Base-by-base conservation (phyloP, 2,113 vertebrate genomes). In the Ancistrus triradiatus region DNA sequence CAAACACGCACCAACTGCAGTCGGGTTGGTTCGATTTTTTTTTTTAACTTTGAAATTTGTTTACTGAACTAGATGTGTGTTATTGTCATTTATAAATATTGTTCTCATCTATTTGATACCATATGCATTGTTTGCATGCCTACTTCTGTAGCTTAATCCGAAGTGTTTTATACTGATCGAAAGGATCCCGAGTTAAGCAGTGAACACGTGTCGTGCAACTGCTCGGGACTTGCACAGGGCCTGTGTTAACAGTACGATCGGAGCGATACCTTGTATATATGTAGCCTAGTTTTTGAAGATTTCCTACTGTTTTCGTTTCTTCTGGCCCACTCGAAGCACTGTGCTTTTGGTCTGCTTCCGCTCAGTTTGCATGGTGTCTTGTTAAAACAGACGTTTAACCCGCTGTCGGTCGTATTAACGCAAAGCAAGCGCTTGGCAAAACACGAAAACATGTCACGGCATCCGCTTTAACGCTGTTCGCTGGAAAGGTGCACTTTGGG, bases 31-130 rank as follows among this genome's bases (percentile, higher is more conserved):
- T 33, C 13, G 13, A 10, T 25, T 9, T 6, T 51, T 44, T 50
- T 44, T 47, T 28, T 24, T 38, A n/a, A 24, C 25, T 48, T 44
- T 46, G 35, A 61, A 70, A 74, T 78, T 75, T 74, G 76, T 84
- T 82, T 80, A 79, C 61, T 74, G 63, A 75, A 74, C 56, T 83
- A 74, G 79, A 79, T 84, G 84, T 85, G 79, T 83, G 63, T 40
- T 21, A 49, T 53, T 49, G 53, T 66, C 21, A 58, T 40, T 38
- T 27, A 57, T 57, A 59, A 42, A 59, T 49, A 80, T 84, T 86
- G 75, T 83, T 81, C 81, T 74, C 71, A 63, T 75, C 82, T 85
- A 84, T 84, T 85, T 86, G 76, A 84, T 83, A 86, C 80, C 78
- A 80, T 69, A n/a, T 50, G 72, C 69, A 73, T 77, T 81, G 14